These are phyloP conservation scores for Cotesia glomerata DNA, from an alignment of 1,140 invertebrate species.

Conservation along the genomic window DNA sequence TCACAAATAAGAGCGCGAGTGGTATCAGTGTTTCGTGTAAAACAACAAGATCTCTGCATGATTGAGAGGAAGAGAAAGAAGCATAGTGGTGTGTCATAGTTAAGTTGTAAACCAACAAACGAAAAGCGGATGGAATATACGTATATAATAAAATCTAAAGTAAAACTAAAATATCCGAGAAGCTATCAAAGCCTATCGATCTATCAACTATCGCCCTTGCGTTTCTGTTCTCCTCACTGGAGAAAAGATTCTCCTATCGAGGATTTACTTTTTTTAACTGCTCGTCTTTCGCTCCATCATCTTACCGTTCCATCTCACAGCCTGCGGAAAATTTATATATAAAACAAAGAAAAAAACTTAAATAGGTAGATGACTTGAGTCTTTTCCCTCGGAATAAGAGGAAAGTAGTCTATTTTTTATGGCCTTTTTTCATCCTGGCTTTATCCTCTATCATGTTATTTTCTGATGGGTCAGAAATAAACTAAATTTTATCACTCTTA, in stretches of 20 bases:
- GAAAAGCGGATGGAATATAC: too few species aligned
- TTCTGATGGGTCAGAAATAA: conserved; percentile 2
- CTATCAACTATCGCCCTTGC: background rate
- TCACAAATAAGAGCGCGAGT: background rate
- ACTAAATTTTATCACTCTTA: background rate
- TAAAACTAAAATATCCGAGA: background rate
- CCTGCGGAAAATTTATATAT: too few species aligned
- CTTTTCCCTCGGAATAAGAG: background rate
- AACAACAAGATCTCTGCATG: background rate
- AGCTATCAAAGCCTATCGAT: conserved; percentile 22
- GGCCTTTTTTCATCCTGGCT: background rate
- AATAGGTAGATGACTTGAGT: background rate
- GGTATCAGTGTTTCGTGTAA: background rate
- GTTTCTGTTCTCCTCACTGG: too few species aligned
- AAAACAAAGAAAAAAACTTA: too few species aligned
- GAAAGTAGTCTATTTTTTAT: background rate
- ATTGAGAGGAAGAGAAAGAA: background rate
- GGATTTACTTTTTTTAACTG: background rate
- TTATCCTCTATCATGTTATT: background rate
- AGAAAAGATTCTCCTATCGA: background rate
- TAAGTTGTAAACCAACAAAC: too few species aligned
- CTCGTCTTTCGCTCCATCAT: conserved; percentile 12
- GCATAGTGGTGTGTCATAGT: too few species aligned
- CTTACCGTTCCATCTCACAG: background rate
- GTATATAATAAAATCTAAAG: too few species aligned